phyloP scores from a whole-genome alignment of 2,888 invertebrate species.

The Ecliptopera silaceata region DNA sequence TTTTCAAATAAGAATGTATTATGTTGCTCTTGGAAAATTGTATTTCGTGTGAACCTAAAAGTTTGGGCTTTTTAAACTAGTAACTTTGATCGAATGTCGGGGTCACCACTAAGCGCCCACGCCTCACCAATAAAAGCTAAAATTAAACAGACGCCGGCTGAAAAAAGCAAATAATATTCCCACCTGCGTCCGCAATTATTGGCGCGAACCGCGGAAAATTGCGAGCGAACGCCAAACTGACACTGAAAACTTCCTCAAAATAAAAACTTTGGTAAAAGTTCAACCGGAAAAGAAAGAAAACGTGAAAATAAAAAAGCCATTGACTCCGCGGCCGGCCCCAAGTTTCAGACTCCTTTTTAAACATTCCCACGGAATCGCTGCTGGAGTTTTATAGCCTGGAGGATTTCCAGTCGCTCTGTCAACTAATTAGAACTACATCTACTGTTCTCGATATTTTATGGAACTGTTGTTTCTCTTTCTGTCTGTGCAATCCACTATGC shows the following conservation, averaged over 20 bases:
- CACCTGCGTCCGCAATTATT: constrained; percentile 82
- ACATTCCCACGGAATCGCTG: constrained; percentile 68
- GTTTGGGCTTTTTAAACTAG: neutral
- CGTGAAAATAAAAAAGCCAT: constrained; percentile 80
- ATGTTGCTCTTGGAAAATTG: no score
- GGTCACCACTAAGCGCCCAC: neutral
- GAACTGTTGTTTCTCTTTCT: constrained; percentile 1
- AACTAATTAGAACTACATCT: constrained; percentile 57
- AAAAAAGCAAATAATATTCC: constrained; percentile 58
- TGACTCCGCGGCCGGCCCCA: constrained; percentile 75
- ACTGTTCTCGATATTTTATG: constrained; percentile 1
- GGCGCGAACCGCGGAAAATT: constrained; percentile 78
- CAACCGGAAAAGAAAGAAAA: constrained; percentile 80
- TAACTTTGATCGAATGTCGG: constrained; percentile 2
- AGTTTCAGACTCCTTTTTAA: constrained; percentile 74
- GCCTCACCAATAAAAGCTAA: constrained; percentile 42
- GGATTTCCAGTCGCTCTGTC: constrained; percentile 65
- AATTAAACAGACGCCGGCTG: constrained; percentile 31
- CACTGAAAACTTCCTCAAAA: constrained; percentile 78
- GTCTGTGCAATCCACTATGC: neutral
- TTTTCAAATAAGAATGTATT: no score
- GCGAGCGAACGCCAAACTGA: constrained; percentile 78
- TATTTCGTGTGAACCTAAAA: neutral
- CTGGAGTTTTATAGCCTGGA: constrained; percentile 61
- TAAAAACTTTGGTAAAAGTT: constrained; percentile 77